Percentiles rank a stretch among this genome's conserved stretches.
These are phyloP conservation scores for Coboldia fuscipes DNA, from an alignment of 1,140 invertebrate species.

Conservation along the genomic window DNA sequence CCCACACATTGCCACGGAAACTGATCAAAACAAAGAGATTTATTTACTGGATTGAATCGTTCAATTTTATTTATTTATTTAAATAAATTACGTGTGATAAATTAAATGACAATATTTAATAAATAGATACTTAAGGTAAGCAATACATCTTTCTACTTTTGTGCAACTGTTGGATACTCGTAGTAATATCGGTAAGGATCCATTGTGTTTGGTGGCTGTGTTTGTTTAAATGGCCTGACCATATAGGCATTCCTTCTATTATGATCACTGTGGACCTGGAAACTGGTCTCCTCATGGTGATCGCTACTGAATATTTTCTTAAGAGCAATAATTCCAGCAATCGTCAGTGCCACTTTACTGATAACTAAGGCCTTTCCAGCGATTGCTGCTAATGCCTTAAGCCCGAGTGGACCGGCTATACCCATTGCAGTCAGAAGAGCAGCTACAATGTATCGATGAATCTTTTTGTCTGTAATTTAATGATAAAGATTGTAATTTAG, in stretches of 20 bases:
- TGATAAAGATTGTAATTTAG: slow-evolving; percentile 3
- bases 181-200: slow-evolving; percentile 32
- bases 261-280: slow-evolving; percentile 39
- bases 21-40: too few relatives aligned
- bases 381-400: slow-evolving; percentile 38
- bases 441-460: slow-evolving; percentile 30
- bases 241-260: slow-evolving; percentile 24
- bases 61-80: too few relatives aligned
- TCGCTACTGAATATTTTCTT: slow-evolving; percentile 45
- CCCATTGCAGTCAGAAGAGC: slow-evolving; percentile 38
- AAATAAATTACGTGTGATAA: too few relatives aligned
- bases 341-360: slow-evolving; percentile 42
- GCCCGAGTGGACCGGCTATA: slow-evolving; percentile 28
- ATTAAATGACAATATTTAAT: too few relatives aligned
- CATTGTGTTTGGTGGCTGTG: slow-evolving; percentile 15
- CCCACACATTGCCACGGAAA: too few relatives aligned
- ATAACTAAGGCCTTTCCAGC: slow-evolving; percentile 42
- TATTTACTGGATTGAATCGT: too few relatives aligned
- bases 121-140: too few relatives aligned
- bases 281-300: slow-evolving; percentile 29
- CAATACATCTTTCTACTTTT: too few relatives aligned
- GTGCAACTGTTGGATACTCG: too few relatives aligned
- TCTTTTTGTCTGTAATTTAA: slow-evolving; percentile 22
- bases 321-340: slow-evolving; percentile 40
- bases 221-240: not conserved